phyloP scores from a whole-genome alignment of 2,797 vertebrate genomes.

The Lepilemur ruficaudatus region DNA sequence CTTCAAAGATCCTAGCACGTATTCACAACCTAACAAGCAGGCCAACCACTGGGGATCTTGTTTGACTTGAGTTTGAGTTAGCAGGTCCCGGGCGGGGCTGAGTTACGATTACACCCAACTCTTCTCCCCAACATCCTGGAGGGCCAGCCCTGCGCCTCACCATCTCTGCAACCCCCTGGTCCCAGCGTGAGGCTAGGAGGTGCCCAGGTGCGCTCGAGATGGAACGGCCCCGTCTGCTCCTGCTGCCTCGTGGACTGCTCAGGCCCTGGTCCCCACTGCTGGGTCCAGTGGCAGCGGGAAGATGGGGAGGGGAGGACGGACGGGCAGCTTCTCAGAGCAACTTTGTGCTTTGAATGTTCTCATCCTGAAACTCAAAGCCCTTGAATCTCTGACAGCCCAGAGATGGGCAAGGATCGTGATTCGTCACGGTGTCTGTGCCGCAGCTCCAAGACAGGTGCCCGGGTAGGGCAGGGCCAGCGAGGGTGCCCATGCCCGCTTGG shows the following conservation, averaged over 20 bases:
- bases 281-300: not conserved
- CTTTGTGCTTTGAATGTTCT: rapidly evolving
- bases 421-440: not conserved
- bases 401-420: rapidly evolving
- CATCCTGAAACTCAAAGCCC: not conserved
- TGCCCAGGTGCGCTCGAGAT: not conserved
- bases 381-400: not conserved
- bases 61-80: not conserved
- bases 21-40: rapidly evolving
- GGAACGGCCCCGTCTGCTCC: not conserved
- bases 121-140: rapidly evolving
- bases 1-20: not conserved
- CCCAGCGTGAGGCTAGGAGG: not conserved
- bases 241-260: rapidly evolving
- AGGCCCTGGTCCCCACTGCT: not conserved
- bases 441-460: rapidly evolving
- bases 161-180: not conserved
- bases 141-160: not conserved
- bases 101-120: rapidly evolving
- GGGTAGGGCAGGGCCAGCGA: rapidly evolving
- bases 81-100: rapidly evolving
- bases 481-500: rapidly evolving
- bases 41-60: not conserved
- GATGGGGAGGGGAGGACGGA: not conserved
- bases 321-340: rapidly evolving